A percentile compares a stretch with the other conserved stretches of the same genome.
phyloP scores from a whole-genome alignment of 2,113 vertebrate genomes.

The Sinocyclocheilus maitianheensis region DNA sequence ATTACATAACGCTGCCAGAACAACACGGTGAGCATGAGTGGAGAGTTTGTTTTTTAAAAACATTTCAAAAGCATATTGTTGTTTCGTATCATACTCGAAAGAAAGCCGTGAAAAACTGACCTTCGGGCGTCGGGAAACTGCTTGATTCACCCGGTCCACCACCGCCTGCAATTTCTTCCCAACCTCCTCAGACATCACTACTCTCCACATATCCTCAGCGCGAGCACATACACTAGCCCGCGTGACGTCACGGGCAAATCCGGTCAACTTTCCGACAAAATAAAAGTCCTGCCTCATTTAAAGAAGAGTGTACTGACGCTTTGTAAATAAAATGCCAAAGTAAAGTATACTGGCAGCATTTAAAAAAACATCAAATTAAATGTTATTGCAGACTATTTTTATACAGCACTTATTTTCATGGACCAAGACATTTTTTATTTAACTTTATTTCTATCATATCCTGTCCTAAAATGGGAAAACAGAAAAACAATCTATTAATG shows the following conservation, averaged over 20 bases:
- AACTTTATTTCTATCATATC: background rate
- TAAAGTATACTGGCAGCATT: background rate
- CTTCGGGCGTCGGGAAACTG: constrained; percentile 74
- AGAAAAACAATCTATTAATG: background rate
- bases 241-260: constrained; percentile 39
- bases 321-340: background rate
- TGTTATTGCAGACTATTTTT: background rate
- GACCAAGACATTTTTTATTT: background rate
- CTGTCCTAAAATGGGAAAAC: background rate
- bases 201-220: constrained; percentile 75
- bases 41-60: background rate
- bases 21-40: background rate
- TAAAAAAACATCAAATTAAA: too few species aligned
- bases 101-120: constrained; percentile 56
- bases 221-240: constrained; percentile 5
- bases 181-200: constrained; percentile 80
- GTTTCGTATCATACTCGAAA: background rate
- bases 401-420: background rate
- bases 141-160: constrained; percentile 77
- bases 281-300: constrained; percentile 23
- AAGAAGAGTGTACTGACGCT: background rate
- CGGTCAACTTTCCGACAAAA: constrained; percentile 43
- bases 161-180: constrained; percentile 76
- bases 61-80: background rate
- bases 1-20: constrained; percentile 65